A percentile compares a stretch with the other conserved stretches of the same genome.
These are phyloP conservation scores for Drosophila gunungcola DNA, from an alignment of 1,140 invertebrate genomes.

Conservation along the genomic window DNA sequence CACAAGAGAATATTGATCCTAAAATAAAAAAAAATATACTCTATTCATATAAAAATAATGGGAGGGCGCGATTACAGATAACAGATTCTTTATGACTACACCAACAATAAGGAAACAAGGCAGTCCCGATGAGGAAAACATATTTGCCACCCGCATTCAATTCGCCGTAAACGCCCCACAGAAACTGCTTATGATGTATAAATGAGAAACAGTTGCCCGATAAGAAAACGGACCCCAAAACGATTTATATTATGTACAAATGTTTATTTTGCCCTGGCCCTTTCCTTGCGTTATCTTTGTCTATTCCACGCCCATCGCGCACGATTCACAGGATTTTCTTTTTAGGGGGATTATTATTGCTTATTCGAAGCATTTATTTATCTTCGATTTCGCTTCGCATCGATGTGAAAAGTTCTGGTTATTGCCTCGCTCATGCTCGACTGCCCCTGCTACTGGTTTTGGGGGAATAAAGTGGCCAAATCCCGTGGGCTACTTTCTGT, in stretches of 20 bases:
- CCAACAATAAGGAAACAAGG: slow-evolving; percentile 8
- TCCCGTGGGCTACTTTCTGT: slow-evolving; percentile 38
- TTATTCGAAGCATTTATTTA: slow-evolving; percentile 76
- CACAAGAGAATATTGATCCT: slow-evolving; percentile 6
- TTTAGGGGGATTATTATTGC: slow-evolving; percentile 59
- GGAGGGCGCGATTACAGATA: slow-evolving; percentile 23
- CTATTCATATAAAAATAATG: slow-evolving; percentile 39
- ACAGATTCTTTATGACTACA: slow-evolving; percentile 35
- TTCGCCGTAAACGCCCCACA: slow-evolving; percentile 36
- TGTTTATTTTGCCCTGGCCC: slow-evolving; percentile 64
- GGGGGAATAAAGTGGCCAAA: slow-evolving; percentile 11
- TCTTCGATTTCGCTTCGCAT: slow-evolving; percentile 72
- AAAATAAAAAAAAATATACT: slow-evolving; percentile 9
- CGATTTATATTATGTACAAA: slow-evolving; percentile 77
- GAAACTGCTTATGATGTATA: slow-evolving; percentile 66
- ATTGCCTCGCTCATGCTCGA: slow-evolving; percentile 56
- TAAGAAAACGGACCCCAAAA: slow-evolving; percentile 37
- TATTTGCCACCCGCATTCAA: slow-evolving; percentile 48
- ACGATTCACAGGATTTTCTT: slow-evolving; percentile 48
- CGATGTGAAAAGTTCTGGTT: slow-evolving; percentile 47
- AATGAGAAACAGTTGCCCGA: slow-evolving; percentile 42
- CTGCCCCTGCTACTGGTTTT: slow-evolving; percentile 10
- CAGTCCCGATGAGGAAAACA: slow-evolving; percentile 14
- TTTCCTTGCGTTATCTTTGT: slow-evolving; percentile 55
- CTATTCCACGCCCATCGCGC: slow-evolving; percentile 53